phyloP scores from a whole-genome alignment of 1,140 invertebrate species.

The Pogonus chalceus region DNA sequence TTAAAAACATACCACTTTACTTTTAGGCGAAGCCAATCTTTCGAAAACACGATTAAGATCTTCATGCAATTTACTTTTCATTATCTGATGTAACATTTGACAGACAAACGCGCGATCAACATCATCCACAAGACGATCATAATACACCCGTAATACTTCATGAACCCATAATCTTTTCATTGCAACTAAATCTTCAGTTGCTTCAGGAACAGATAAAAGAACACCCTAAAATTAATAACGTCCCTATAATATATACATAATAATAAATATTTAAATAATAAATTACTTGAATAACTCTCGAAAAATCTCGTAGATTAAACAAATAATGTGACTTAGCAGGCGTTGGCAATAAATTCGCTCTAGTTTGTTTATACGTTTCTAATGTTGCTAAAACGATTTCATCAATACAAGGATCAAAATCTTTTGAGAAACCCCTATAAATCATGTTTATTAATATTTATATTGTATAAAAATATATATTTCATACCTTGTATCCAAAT shows the following conservation, averaged over 20 bases:
- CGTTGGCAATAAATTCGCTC: constrained; percentile 76
- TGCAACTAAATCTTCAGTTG: constrained; percentile 72
- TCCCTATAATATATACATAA: constrained; percentile 9
- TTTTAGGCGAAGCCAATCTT: constrained; percentile 29
- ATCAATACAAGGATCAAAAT: constrained; percentile 87
- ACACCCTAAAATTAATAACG: constrained; percentile 55
- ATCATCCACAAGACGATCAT: constrained; percentile 82
- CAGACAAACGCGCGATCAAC: constrained; percentile 76
- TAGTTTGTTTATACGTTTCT: constrained; percentile 76
- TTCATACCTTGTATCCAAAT: constrained; percentile 71
- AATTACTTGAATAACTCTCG: constrained; percentile 73
- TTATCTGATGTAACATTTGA: constrained; percentile 46
- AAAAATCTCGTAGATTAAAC: constrained; percentile 92
- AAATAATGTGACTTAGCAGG: constrained; percentile 87
- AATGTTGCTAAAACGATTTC: constrained; percentile 81
- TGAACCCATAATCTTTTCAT: constrained; percentile 93
- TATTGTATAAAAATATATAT: neutral
- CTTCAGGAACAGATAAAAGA: constrained; percentile 83
- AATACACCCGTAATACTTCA: constrained; percentile 87
- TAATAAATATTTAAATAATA: constrained; percentile 5
- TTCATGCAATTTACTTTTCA: constrained; percentile 41
- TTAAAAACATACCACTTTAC: constrained; percentile 21
- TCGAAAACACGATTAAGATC: constrained; percentile 38
- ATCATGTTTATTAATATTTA: constrained; percentile 1
- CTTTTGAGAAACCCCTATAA: constrained; percentile 81